Conservation (phyloP, 2,113 vertebrate species). For the Pterocles orientalis region DNA sequence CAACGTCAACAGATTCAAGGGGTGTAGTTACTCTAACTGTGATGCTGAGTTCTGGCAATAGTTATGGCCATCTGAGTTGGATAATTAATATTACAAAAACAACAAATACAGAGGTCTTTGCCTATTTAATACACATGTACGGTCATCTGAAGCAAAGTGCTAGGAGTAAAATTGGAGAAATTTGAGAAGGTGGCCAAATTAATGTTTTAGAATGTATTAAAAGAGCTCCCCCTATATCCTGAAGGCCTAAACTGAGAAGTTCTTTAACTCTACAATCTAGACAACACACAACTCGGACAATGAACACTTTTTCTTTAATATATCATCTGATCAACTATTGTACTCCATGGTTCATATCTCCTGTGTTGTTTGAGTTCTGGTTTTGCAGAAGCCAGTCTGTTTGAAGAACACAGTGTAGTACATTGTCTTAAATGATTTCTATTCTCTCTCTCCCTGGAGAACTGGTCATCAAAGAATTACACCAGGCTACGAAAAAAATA, state of each 20-base stretch:
- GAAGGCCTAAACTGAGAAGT: background rate
- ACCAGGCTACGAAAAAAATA: background rate
- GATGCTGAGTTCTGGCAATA: background rate
- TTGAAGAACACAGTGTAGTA: background rate
- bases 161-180: background rate
- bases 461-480: slow-evolving; percentile 2
- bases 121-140: background rate
- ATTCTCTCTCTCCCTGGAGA: background rate
- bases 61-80: background rate
- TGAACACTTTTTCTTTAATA: background rate
- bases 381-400: background rate
- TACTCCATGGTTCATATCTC: background rate
- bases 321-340: background rate
- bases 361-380: background rate
- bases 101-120: background rate
- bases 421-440: background rate
- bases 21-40: background rate
- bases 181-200: background rate
- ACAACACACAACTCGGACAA: background rate
- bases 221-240: background rate
- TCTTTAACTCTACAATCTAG: background rate
- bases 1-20: background rate
- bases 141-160: background rate
- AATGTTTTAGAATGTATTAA: background rate
- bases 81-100: background rate